Base-by-base conservation (phyloP, 2,797 vertebrate species). In the Octomys mimax region DNA sequence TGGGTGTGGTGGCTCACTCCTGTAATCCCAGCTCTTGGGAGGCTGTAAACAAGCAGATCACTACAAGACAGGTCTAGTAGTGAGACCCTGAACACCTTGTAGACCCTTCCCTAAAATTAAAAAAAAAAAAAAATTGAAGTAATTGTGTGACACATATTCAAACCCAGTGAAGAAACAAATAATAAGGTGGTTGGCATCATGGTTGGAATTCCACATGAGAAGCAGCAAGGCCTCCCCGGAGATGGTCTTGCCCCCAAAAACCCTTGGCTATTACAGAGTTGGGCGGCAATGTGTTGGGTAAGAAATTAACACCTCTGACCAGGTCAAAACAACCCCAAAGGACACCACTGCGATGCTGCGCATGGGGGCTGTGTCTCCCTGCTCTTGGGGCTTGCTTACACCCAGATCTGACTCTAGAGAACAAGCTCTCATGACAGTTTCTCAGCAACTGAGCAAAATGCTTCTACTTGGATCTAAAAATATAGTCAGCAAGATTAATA, bases 391-490 rank as follows among this genome's bases (percentile, higher is more conserved):
- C 12, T 28, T 5, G 24, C 59, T 22, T 31, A 21, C 1, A 59
- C 8, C 5, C 10, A 19, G 3, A 0, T 68, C 28, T 14, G 4
- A 1, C 14, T 2, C 6, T 21, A 28, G 31, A 49, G 21, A 70
- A 10, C 0, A 13, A 16, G 36, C 10, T 49, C 13, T n/a, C 19
- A 33, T 28, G 24, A 42, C 36, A 5, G 42, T 33, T 62, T 14
- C 36, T 61, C 5, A 59, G 22, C 77, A 78, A 14, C 9, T 42
- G 18, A 49, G 36, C 4, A 3, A 16, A 71, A 4, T 4, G 0
- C 21, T 61, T 68, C 62, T 31, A 12, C 5, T 28, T 81, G 28
- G 5, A 61, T 33, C 11, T 24, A 21, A 61, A n/a, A 62, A 28
- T 61, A 28, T 10, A 87, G 12, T 82, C 46, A 42, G 18, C 8